Evolutionary conservation across 30 jellyfish, hydroid and myxozoan genomes (phyloP).

Genomic region (Catostylus mosaicus): DNA sequence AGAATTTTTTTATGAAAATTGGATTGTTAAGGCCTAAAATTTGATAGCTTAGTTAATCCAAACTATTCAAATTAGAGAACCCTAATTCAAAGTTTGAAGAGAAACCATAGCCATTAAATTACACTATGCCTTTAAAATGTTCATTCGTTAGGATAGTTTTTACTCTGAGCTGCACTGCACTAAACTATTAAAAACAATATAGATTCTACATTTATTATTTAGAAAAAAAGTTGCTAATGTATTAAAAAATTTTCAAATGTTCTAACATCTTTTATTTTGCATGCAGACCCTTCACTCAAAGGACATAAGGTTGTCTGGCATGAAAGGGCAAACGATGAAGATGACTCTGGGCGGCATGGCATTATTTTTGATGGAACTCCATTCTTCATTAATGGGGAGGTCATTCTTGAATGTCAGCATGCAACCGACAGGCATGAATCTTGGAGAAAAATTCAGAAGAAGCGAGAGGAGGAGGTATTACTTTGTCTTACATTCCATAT

Average conservation of each 20-base stretch:
- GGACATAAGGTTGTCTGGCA: constrained; percentile 46
- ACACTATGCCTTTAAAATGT: too few species aligned
- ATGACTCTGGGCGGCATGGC: neutral
- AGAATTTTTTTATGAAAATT: too few species aligned
- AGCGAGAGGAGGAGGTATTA: constrained; percentile 26
- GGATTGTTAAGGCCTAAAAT: too few species aligned
- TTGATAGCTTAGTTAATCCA: too few species aligned
- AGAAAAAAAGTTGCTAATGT: too few species aligned
- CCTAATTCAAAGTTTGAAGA: too few species aligned
- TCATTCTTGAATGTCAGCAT: constrained; percentile 34
- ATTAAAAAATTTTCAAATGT: neutral
- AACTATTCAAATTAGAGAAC: too few species aligned
- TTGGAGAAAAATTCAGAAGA: constrained; percentile 22
- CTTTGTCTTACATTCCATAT: neutral
- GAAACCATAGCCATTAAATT: too few species aligned
- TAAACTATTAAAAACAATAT: too few species aligned
- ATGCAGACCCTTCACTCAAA: constrained; percentile 36
- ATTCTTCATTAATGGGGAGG: constrained; percentile 31
- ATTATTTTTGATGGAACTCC: constrained; percentile 22
- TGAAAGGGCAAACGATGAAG: constrained; percentile 9
- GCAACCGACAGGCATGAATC: constrained; percentile 31
- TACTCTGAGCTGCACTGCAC: too few species aligned
- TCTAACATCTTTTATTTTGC: neutral
- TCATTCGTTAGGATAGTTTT: too few species aligned
- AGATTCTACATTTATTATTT: too few species aligned